Conservation (phyloP, 2,797 vertebrate species). For the Ctenochaetus hawaiiensis region DNA sequence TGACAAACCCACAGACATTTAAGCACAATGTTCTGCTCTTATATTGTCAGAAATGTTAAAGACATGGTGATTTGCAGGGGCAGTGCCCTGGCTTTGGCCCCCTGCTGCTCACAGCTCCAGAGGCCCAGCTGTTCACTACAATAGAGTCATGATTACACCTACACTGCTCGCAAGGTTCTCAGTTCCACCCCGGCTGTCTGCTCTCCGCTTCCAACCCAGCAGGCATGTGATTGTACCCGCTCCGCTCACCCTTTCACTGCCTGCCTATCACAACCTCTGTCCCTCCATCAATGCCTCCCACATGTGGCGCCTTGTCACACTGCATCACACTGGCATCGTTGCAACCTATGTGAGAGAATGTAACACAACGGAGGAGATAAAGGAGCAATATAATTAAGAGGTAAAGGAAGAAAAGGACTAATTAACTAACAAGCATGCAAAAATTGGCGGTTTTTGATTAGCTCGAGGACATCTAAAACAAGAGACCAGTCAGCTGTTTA, state of each 20-base stretch:
- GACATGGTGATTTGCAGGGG: constrained; percentile 74
- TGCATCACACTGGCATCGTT: constrained; percentile 36
- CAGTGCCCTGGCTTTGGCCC: constrained; percentile 38
- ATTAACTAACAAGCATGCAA: neutral
- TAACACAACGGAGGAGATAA: constrained; percentile 30
- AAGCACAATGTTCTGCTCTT: constrained; percentile 56
- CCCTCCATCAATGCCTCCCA: constrained; percentile 67
- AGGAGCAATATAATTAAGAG: constrained; percentile 24
- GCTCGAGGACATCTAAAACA: too few species aligned
- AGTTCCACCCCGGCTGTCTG: constrained; percentile 67
- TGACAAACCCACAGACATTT: constrained; percentile 31
- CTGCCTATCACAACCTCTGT: constrained; percentile 56
- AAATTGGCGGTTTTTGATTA: neutral
- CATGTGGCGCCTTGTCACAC: constrained; percentile 54
- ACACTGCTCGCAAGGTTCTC: constrained; percentile 67
- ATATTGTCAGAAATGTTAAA: constrained; percentile 76
- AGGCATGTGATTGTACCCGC: constrained; percentile 77
- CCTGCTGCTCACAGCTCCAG: constrained; percentile 71
- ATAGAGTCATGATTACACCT: constrained; percentile 86
- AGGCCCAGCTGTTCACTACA: constrained; percentile 82
- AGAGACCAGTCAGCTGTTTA: neutral
- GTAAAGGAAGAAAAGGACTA: constrained; percentile 8
- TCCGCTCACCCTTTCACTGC: constrained; percentile 62
- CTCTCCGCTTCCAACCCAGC: constrained; percentile 72
- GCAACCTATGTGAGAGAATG: constrained; percentile 39